A percentile compares a stretch with the other conserved stretches of the same genome.
Evolutionary conservation across 2,113 vertebrate species (phyloP).

Genomic region (Varanus komodoensis): DNA sequence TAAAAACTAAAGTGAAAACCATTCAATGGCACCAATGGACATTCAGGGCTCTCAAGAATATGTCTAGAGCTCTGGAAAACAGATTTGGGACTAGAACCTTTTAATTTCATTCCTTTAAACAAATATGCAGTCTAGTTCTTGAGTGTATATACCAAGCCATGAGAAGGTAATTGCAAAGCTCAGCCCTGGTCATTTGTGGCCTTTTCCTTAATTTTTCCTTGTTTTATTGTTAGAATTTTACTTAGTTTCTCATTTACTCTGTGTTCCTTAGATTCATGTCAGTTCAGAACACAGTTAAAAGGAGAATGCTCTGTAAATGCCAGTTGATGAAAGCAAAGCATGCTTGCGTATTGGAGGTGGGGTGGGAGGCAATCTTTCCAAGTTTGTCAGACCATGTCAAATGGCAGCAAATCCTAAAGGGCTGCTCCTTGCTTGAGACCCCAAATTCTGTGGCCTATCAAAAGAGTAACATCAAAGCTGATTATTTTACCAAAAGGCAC

Average conservation of each 20-base stretch:
- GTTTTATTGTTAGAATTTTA: not conserved
- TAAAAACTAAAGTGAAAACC: no score
- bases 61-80: no score
- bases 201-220: not conserved
- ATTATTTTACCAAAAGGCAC: constrained; percentile 74
- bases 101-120: not conserved
- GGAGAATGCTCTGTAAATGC: not conserved
- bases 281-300: constrained; percentile 25
- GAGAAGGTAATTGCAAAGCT: not conserved
- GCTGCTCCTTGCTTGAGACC: constrained; percentile 55
- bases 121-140: not conserved
- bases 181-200: no score
- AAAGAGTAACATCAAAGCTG: constrained; percentile 78
- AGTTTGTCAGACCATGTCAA: constrained; percentile 59
- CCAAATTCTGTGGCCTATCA: constrained; percentile 69
- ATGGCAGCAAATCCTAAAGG: constrained; percentile 64
- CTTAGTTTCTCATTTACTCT: not conserved
- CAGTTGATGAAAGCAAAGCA: constrained; percentile 28
- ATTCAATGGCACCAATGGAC: no score
- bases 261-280: constrained; percentile 4
- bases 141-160: not conserved
- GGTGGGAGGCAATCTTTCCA: constrained; percentile 60
- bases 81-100: no score
- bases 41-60: no score
- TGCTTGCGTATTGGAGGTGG: constrained; percentile 54